Evolutionary conservation across 2,113 vertebrate genomes (phyloP).

Genomic region (Argyrosomus japonicus): DNA sequence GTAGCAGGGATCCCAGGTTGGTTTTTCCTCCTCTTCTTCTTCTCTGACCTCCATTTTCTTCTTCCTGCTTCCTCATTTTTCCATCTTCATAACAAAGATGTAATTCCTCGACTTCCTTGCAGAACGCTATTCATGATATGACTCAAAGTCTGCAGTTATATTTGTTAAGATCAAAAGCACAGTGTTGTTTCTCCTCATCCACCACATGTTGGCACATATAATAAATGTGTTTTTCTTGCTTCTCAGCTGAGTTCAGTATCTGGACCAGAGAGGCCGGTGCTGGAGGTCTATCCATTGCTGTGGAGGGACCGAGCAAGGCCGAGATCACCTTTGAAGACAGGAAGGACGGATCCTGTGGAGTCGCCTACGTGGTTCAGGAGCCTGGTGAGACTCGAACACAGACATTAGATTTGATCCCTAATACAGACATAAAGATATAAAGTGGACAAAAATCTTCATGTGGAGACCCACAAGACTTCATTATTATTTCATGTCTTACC

Average conservation of each 20-base stretch:
- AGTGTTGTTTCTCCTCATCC: not conserved
- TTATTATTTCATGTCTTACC: not conserved
- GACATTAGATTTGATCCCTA: not conserved
- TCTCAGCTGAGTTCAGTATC: constrained; percentile 92
- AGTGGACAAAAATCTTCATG: not conserved
- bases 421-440: not conserved
- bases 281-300: constrained; percentile 91
- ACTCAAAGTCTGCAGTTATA: no score
- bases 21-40: constrained; percentile 23
- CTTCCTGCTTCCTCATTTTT: not conserved
- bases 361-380: constrained; percentile 91
- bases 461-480: not conserved
- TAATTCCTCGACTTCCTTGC: no score
- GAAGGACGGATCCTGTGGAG: constrained; percentile 94
- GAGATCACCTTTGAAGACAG: constrained; percentile 94
- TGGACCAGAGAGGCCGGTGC: constrained; percentile 94
- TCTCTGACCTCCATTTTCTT: not conserved
- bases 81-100: no score
- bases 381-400: constrained; percentile 81
- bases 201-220: not conserved
- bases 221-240: not conserved
- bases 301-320: constrained; percentile 93
- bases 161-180: not conserved
- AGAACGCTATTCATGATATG: no score
- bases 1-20: constrained; percentile 90